phyloP scores from a whole-genome alignment of 1,140 invertebrate genomes.

The Drosophila paulistorum region DNA sequence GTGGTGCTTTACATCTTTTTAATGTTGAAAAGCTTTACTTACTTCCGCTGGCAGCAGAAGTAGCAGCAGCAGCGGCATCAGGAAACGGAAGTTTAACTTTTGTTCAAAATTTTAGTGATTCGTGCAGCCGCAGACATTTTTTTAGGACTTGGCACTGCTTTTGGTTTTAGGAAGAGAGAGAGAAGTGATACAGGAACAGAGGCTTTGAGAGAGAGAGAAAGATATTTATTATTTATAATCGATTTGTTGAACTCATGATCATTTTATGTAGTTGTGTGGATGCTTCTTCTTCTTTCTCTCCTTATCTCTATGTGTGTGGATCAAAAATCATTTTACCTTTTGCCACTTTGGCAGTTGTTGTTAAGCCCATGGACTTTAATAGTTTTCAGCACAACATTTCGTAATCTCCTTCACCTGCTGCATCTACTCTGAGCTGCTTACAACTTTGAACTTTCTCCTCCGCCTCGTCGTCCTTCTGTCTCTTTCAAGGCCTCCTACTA shows the following conservation, averaged over 20 bases:
- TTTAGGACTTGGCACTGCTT: slow-evolving; percentile 12
- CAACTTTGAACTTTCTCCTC: slow-evolving; percentile 43
- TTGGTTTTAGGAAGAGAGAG: background rate
- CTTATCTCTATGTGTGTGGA: slow-evolving; percentile 17
- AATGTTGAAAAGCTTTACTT: slow-evolving; percentile 81
- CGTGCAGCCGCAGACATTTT: slow-evolving; percentile 65
- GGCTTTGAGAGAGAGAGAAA: background rate
- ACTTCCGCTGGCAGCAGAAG: slow-evolving; percentile 59
- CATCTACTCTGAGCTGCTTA: slow-evolving; percentile 67
- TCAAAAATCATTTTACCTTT: slow-evolving; percentile 3
- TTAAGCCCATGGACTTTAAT: slow-evolving; percentile 55
- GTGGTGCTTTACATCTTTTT: slow-evolving; percentile 76
- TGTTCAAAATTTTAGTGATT: slow-evolving; percentile 80
- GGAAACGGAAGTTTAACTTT: slow-evolving; percentile 81
- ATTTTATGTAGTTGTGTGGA: background rate
- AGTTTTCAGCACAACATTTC: slow-evolving; percentile 68
- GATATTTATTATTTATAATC: slow-evolving; percentile 7
- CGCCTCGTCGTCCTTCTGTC: background rate
- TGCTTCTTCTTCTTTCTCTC: slow-evolving; percentile 10
- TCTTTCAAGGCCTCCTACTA: slow-evolving; percentile 24
- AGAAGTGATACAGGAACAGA: background rate
- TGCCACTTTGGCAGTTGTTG: slow-evolving; percentile 18
- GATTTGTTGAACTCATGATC: background rate
- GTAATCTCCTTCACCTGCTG: slow-evolving; percentile 61
- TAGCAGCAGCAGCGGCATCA: slow-evolving; percentile 46